A percentile compares a stretch with the other conserved stretches of the same genome.
Conservation (phyloP, 2,888 invertebrate genomes). For the Junonia oenone region DNA sequence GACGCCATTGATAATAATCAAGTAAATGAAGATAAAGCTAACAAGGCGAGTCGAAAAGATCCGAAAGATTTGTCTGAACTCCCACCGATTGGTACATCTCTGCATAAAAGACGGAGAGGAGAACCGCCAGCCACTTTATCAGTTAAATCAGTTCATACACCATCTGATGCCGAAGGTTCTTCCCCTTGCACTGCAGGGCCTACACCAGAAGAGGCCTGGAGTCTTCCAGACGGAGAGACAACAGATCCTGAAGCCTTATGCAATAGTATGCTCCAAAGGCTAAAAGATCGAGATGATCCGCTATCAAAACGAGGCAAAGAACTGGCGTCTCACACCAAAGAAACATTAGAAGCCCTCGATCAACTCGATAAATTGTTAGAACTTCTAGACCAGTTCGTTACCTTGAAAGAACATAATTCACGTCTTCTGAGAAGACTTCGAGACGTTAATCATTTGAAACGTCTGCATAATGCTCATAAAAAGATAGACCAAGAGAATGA, state of each 20-base stretch:
- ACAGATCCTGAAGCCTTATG: slow-evolving; percentile 59
- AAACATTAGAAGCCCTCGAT: slow-evolving; percentile 84
- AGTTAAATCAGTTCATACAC: slow-evolving; percentile 57
- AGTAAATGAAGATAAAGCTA: slow-evolving; percentile 35
- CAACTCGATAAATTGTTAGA: slow-evolving; percentile 89
- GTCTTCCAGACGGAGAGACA: slow-evolving; percentile 44
- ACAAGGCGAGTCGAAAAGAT: slow-evolving; percentile 37
- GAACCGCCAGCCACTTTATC: slow-evolving; percentile 64
- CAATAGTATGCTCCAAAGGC: slow-evolving; percentile 60
- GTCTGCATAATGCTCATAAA: slow-evolving; percentile 80
- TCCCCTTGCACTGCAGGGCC: slow-evolving; percentile 64
- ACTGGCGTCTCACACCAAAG: slow-evolving; percentile 76
- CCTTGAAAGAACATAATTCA: slow-evolving; percentile 85
- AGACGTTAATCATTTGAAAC: slow-evolving; percentile 85
- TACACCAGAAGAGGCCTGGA: slow-evolving; percentile 58
- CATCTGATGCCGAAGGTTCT: slow-evolving; percentile 65
- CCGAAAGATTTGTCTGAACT: slow-evolving; percentile 45
- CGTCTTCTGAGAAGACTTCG: slow-evolving; percentile 83
- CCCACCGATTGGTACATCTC: slow-evolving; percentile 64
- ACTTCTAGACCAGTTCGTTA: slow-evolving; percentile 87
- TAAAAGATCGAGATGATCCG: slow-evolving; percentile 62
- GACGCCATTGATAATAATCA: slow-evolving; percentile 47
- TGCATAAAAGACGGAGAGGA: slow-evolving; percentile 64
- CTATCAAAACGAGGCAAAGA: slow-evolving; percentile 76
- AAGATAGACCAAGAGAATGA: slow-evolving; percentile 67